Conservation (phyloP, 2,113 vertebrate genomes). For the Antennarius striatus region DNA sequence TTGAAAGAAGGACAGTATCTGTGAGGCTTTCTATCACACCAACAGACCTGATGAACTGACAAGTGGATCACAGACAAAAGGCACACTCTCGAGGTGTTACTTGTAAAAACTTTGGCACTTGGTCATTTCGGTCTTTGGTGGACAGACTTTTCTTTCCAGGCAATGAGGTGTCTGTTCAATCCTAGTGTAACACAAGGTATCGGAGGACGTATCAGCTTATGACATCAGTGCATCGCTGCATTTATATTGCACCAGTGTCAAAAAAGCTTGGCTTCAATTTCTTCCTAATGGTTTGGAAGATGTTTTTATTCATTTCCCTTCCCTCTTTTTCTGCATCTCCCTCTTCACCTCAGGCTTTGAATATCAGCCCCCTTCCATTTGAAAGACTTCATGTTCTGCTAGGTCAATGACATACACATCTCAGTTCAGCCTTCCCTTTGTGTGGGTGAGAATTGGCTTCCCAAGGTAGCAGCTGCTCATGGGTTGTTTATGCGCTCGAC, state of each 20-base stretch:
- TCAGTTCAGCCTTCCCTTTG: conserved; percentile 53
- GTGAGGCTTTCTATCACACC: conserved; percentile 22
- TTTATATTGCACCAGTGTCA: conserved; percentile 9
- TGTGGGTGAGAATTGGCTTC: conserved; percentile 52
- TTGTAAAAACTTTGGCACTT: conserved; percentile 14
- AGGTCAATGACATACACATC: conserved; percentile 52
- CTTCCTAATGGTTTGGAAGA: conserved; percentile 26
- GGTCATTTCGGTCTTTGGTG: conserved; percentile 28
- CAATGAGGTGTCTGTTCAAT: conserved; percentile 11
- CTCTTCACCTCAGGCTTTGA: conserved; percentile 15
- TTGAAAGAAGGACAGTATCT: conserved; percentile 11
- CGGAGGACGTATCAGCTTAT: conserved; percentile 14
- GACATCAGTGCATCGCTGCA: not conserved
- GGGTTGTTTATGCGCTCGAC: conserved; percentile 17
- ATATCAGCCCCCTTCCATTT: conserved; percentile 30
- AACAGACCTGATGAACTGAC: conserved; percentile 16
- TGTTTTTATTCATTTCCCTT: conserved; percentile 21
- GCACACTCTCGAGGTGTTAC: conserved; percentile 18
- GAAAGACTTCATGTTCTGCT: conserved; percentile 55
- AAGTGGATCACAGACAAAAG: conserved; percentile 38
- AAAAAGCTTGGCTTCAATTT: conserved; percentile 27
- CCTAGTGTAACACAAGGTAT: conserved; percentile 19
- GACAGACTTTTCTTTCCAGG: conserved; percentile 13
- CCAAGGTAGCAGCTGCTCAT: conserved; percentile 18
- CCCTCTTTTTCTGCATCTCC: not conserved